Evolutionary conservation across 2,888 invertebrate genomes (phyloP).

Genomic region (Ornithoptera alexandrae): DNA sequence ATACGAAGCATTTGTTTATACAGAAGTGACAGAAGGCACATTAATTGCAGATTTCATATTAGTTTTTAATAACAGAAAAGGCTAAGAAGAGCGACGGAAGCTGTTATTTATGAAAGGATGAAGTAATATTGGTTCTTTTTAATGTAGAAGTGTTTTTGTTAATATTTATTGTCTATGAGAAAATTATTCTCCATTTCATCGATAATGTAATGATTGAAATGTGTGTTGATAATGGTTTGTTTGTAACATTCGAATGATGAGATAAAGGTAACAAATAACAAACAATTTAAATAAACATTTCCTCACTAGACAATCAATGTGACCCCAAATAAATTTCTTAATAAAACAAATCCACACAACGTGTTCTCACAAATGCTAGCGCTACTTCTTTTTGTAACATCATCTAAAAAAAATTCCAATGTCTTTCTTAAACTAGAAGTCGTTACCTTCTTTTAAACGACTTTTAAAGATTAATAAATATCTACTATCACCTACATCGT

Average conservation of each 20-base stretch:
- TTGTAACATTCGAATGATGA: constrained; percentile 26
- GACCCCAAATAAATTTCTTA: not conserved
- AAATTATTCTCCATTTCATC: not conserved
- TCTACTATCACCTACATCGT: constrained; percentile 60
- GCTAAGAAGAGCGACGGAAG: constrained; percentile 56
- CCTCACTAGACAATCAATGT: not conserved
- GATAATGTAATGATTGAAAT: constrained; percentile 12
- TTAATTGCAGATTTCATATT: constrained; percentile 9
- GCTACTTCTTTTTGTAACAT: constrained; percentile 12
- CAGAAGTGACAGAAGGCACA: constrained; percentile 18
- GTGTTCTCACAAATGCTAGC: constrained; percentile 24
- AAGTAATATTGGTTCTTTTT: constrained; percentile 37
- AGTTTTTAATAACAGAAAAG: constrained; percentile 15
- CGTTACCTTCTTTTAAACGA: constrained; percentile 38
- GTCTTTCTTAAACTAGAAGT: constrained; percentile 25
- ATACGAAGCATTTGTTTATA: constrained; percentile 22
- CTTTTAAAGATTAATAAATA: constrained; percentile 42
- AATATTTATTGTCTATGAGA: not conserved
- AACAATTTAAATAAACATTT: constrained; percentile 5
- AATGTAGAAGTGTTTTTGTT: not conserved
- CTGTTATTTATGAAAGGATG: constrained; percentile 55
- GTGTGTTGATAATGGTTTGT: constrained; percentile 15
- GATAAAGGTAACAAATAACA: constrained; percentile 22
- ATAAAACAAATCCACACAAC: constrained; percentile 19
- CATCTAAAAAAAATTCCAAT: constrained; percentile 12